phyloP scores from a whole-genome alignment of 1,140 invertebrate genomes.

The Zaprionus lachaisei region DNA sequence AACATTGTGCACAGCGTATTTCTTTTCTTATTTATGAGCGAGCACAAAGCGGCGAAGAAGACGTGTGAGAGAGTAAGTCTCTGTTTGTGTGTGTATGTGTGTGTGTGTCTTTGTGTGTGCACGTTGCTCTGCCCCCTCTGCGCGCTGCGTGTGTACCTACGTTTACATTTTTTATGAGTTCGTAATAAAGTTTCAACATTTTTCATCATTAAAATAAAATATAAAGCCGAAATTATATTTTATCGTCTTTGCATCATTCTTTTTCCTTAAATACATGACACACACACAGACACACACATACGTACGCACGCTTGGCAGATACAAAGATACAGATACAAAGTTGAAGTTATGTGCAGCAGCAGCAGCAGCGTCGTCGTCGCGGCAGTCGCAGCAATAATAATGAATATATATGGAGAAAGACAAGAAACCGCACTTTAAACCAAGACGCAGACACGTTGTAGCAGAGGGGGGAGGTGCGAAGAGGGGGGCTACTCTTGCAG shows the following conservation, averaged over 20 bases:
- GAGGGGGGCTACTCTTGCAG: constrained; percentile 50
- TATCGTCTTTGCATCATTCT: constrained; percentile 84
- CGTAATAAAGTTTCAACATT: constrained; percentile 84
- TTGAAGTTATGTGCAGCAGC: constrained; percentile 77
- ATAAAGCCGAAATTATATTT: constrained; percentile 84
- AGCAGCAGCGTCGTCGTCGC: constrained; percentile 37
- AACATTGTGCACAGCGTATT: constrained; percentile 70
- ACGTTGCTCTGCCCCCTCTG: constrained; percentile 41
- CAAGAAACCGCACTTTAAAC: constrained; percentile 82
- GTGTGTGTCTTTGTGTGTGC: constrained; percentile 52
- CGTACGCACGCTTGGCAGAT: constrained; percentile 50
- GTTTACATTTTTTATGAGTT: constrained; percentile 83
- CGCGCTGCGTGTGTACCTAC: constrained; percentile 63
- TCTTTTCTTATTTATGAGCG: constrained; percentile 70
- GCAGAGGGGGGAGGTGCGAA: not conserved
- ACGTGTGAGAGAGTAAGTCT: constrained; percentile 16
- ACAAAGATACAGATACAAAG: constrained; percentile 81
- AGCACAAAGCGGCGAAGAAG: constrained; percentile 29
- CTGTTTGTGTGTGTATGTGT: constrained; percentile 17
- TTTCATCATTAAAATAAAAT: constrained; percentile 84
- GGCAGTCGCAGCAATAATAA: constrained; percentile 76
- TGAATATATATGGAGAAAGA: constrained; percentile 81
- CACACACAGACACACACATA: constrained; percentile 47
- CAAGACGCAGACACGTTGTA: constrained; percentile 39
- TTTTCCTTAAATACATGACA: constrained; percentile 76